Evolutionary conservation across 1,140 invertebrate genomes (phyloP).

Genomic region (Papilio polytes): DNA sequence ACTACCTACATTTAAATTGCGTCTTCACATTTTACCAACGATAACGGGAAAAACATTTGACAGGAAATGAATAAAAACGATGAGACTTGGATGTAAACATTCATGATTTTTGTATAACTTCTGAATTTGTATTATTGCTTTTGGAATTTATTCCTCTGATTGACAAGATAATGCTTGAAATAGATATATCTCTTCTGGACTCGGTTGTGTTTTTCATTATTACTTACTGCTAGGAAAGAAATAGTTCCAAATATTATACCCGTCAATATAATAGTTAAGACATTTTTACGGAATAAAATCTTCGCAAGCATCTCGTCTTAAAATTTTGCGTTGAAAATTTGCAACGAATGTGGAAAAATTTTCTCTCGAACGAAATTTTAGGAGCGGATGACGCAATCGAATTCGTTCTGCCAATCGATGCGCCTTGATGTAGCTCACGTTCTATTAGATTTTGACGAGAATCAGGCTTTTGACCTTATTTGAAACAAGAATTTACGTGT

Average conservation of each 20-base stretch:
- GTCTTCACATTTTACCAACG: background rate
- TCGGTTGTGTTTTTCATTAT: too few relatives aligned
- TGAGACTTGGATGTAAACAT: background rate
- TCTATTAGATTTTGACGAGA: conserved; percentile 38
- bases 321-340: conserved; percentile 34
- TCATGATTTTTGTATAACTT: background rate
- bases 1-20: background rate
- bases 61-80: background rate
- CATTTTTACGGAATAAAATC: background rate
- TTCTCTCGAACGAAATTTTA: conserved; percentile 33
- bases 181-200: background rate
- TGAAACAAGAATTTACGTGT: background rate
- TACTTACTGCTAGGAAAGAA: too few relatives aligned
- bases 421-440: conserved; percentile 38
- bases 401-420: conserved; percentile 40
- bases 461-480: conserved; percentile 24
- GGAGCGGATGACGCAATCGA: conserved; percentile 39
- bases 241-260: background rate
- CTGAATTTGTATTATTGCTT: background rate
- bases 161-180: conserved; percentile 14
- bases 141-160: conserved; percentile 2
- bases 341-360: conserved; percentile 36
- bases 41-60: background rate
- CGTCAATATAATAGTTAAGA: background rate
- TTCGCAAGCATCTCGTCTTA: background rate